A percentile compares a stretch with the other conserved stretches of the same genome.
These are phyloP conservation scores for Psylliodes chrysocephalus DNA, from an alignment of 2,888 invertebrate genomes.

Conservation along the genomic window DNA sequence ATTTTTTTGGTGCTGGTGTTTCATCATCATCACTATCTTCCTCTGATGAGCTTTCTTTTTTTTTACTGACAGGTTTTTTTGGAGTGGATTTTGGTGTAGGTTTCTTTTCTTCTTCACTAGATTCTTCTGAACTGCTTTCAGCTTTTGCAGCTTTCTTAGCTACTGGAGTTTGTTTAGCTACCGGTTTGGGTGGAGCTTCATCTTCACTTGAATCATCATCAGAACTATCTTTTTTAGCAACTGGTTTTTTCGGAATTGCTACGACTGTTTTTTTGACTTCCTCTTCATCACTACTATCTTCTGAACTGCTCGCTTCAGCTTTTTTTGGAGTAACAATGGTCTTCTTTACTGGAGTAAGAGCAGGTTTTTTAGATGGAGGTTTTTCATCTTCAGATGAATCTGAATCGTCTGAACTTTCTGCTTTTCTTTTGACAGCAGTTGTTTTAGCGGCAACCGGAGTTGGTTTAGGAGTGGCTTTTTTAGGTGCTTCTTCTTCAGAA, in stretches of 20 bases:
- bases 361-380: constrained; percentile 29
- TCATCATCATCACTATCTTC: constrained; percentile 15
- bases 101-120: constrained; percentile 42
- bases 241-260: constrained; percentile 38
- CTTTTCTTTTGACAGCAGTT: constrained; percentile 31
- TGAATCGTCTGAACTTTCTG: constrained; percentile 41
- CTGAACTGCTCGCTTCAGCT: constrained; percentile 32
- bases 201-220: constrained; percentile 61
- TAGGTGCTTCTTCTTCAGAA: constrained; percentile 47
- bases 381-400: constrained; percentile 41
- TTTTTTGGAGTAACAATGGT: constrained; percentile 26
- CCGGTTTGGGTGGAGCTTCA: constrained; percentile 43
- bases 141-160: constrained; percentile 59
- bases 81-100: constrained; percentile 47
- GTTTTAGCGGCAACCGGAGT: neutral
- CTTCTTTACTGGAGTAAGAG: constrained; percentile 27
- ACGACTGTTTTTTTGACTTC: constrained; percentile 42
- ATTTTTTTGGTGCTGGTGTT: constrained; percentile 57
- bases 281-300: constrained; percentile 24
- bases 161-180: constrained; percentile 20
- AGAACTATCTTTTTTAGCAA: constrained; percentile 53
- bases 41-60: constrained; percentile 17
- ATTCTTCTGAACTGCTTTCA: constrained; percentile 35
- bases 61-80: constrained; percentile 36
- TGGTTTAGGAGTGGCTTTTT: constrained; percentile 37